phyloP scores from a whole-genome alignment of 2,113 vertebrate species.

The Naja naja region DNA sequence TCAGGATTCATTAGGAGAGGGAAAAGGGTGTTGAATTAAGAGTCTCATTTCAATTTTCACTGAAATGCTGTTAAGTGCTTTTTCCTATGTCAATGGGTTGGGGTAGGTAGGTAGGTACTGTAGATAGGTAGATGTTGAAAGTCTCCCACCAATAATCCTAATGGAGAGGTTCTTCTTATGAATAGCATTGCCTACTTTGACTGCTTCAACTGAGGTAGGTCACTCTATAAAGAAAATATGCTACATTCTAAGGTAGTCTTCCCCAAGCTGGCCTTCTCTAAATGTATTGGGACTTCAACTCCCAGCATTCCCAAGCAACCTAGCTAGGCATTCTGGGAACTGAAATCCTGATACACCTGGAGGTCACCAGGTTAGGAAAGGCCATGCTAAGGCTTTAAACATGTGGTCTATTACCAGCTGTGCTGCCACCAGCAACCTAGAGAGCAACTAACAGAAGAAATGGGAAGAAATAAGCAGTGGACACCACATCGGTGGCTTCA shows the following conservation, averaged over 20 bases:
- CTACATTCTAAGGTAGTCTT: constrained; percentile 1
- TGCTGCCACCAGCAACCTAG: neutral
- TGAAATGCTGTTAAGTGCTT: neutral
- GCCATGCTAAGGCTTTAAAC: constrained; percentile 8
- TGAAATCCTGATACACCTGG: neutral
- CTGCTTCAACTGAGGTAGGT: constrained; percentile 70
- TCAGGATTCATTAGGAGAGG: neutral
- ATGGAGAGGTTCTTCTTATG: neutral
- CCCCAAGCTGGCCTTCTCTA: neutral
- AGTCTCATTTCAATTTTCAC: neutral
- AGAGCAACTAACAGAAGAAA: neutral
- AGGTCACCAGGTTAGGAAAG: neutral
- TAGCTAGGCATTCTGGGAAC: neutral
- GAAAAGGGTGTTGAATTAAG: neutral
- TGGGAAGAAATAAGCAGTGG: neutral
- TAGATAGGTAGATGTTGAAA: neutral
- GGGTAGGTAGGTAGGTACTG: neutral
- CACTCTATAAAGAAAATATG: constrained; percentile 48
- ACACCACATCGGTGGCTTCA: neutral
- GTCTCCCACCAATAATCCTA: neutral
- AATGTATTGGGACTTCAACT: neutral
- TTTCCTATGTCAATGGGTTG: neutral
- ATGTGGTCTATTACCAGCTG: constrained; percentile 1
- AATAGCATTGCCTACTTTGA: neutral
- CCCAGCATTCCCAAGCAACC: neutral